Base-by-base conservation (phyloP, 2,797 vertebrate species). In the Harpagifer antarcticus region DNA sequence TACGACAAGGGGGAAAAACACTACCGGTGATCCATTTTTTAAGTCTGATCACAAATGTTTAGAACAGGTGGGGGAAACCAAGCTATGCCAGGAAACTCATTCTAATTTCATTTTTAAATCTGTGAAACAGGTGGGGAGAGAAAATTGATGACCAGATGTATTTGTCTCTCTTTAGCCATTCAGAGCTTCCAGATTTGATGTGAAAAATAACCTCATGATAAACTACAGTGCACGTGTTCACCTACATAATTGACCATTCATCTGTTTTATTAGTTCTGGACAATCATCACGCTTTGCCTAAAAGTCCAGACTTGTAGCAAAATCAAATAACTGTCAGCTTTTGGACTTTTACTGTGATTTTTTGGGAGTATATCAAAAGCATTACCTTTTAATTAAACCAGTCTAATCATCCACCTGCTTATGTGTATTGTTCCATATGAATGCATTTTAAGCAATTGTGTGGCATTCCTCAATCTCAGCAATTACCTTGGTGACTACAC, bases 331-430 rank as follows among this genome's bases (percentile, higher is more conserved):
- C 20, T 15, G 20, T 40, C 60, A 16, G 7, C 57, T 74, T 66
- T 45, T 5, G 4, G 8, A 33, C 37, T 66, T 48, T 68, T n/a
- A 7, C 8, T 40, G 53, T n/a, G 57, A 60, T 71, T 57, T 72
- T 20, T 63, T 45, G 53, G 16, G 3, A 5, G 16, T 59, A 56
- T 42, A 50, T 59, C 10, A 0, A 23, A 53, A 20, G 19, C 27
- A 8, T 61, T 44, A 68, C 19, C 16, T 64, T 64, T 67, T 62
- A 27, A 65, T 63, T 62, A 27, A 65, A 58, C 23, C 59, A 31
- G 44, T 55, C 52, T 44, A 60, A 61, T 55, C 42, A 63, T 67
- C 57, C 47, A 6, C 43, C 45, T 61, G 23, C 50, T 65, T 54
- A 13, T 57, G 48, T 62, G 62, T 49, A 40, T 71, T 68, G 1